These are phyloP conservation scores for Cryptocheilus praepositus DNA, from an alignment of 2,888 invertebrate genomes.

Conservation along the genomic window DNA sequence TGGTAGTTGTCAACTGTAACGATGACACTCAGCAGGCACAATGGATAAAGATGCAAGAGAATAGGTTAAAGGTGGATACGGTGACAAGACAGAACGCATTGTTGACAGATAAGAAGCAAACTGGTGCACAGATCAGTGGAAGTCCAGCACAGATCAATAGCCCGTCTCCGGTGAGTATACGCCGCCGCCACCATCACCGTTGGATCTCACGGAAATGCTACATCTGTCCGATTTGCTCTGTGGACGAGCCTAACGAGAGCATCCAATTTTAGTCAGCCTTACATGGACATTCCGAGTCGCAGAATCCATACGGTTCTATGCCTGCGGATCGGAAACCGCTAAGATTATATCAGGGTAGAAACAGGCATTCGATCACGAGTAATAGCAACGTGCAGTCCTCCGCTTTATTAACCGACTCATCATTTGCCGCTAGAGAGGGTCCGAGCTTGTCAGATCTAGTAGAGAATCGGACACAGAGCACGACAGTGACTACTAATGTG, in stretches of 20 bases:
- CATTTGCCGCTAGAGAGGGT: no score
- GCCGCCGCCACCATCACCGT: slow-evolving; percentile 12
- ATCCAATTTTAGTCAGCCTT: slow-evolving; percentile 22
- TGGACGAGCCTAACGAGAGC: neutral
- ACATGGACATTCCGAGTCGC: slow-evolving; percentile 33
- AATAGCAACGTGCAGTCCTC: slow-evolving; percentile 30
- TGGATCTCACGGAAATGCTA: neutral
- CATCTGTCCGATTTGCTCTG: slow-evolving; percentile 3
- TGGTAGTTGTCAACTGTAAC: slow-evolving; percentile 16
- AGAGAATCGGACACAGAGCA: slow-evolving; percentile 12
- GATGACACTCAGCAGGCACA: slow-evolving; percentile 62
- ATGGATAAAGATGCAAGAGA: slow-evolving; percentile 66
- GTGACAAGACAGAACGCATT: slow-evolving; percentile 57
- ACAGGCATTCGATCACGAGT: slow-evolving; percentile 30
- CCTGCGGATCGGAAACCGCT: slow-evolving; percentile 48
- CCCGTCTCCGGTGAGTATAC: slow-evolving; percentile 53
- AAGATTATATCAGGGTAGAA: slow-evolving; percentile 50
- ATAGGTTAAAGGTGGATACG: slow-evolving; percentile 58
- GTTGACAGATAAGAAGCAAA: slow-evolving; percentile 53
- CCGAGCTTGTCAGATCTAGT: no score
- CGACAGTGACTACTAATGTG: neutral
- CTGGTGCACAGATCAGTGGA: slow-evolving; percentile 50
- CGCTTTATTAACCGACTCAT: no score
- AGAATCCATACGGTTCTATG: slow-evolving; percentile 29
- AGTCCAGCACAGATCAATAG: slow-evolving; percentile 59